A percentile compares a stretch with the other conserved stretches of the same genome.
phyloP scores from a whole-genome alignment of 2,113 vertebrate genomes.

The Tetrax tetrax region DNA sequence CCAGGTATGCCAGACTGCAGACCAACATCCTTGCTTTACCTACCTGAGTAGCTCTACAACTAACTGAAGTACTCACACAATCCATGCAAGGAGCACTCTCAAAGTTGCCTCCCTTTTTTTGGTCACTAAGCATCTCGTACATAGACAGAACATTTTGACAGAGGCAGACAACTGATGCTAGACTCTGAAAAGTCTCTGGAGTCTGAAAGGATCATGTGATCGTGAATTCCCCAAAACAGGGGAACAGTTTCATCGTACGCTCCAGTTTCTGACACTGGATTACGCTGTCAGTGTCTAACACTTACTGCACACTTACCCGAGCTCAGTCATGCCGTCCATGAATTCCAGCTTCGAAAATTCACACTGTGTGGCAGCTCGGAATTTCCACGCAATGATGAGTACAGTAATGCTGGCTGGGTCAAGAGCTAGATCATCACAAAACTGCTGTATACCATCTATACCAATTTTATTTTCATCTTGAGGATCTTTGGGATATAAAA shows the following conservation, averaged over 20 bases:
- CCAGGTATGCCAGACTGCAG: neutral
- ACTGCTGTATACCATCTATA: slow-evolving; percentile 88
- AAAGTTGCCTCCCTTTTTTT: neutral
- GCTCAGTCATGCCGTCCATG: slow-evolving; percentile 85
- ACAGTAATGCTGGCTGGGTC: slow-evolving; percentile 87
- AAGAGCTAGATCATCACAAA: slow-evolving; percentile 85
- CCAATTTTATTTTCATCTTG: slow-evolving; percentile 90
- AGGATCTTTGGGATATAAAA: slow-evolving; percentile 79
- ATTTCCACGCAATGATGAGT: slow-evolving; percentile 87
- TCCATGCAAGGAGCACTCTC: neutral
- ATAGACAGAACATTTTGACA: neutral
- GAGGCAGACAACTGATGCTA: neutral
- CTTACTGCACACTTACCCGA: slow-evolving; percentile 77
- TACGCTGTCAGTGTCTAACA: neutral
- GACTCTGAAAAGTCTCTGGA: neutral
- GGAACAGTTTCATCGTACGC: neutral
- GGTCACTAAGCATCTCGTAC: neutral
- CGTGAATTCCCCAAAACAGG: neutral
- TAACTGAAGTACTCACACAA: neutral
- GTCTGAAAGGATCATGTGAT: neutral
- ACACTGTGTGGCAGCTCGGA: slow-evolving; percentile 86
- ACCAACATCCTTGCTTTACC: neutral
- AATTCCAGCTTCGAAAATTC: slow-evolving; percentile 87
- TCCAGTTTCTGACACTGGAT: neutral
- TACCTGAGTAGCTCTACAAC: neutral